Percentiles rank a stretch among this genome's conserved stretches.
Evolutionary conservation across 2,888 invertebrate genomes (phyloP).

Genomic region (Dyspetes luteomarginatus): DNA sequence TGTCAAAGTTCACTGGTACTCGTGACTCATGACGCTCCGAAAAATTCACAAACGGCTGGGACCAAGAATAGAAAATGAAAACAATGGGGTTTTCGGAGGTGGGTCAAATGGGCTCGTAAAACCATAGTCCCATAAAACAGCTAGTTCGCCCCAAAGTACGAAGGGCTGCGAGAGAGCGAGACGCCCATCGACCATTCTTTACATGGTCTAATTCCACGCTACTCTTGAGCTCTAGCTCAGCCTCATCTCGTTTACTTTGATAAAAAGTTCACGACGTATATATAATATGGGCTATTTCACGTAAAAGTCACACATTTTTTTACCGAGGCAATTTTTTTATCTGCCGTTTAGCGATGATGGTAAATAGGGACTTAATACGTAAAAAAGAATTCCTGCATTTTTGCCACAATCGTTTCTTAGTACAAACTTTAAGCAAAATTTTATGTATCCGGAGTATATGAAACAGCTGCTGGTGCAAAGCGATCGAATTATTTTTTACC

Average conservation of each 20-base stretch:
- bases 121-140: slow-evolving; percentile 80
- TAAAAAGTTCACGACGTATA: slow-evolving; percentile 12
- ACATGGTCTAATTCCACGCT: slow-evolving; percentile 76
- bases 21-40: slow-evolving; percentile 4
- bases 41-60: slow-evolving; percentile 17
- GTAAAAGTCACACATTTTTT: slow-evolving; percentile 1
- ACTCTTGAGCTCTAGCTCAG: slow-evolving; percentile 24
- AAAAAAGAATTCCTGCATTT: not conserved
- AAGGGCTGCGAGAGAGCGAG: slow-evolving; percentile 72
- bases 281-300: slow-evolving; percentile 5
- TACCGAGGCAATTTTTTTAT: not conserved
- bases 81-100: slow-evolving; percentile 35
- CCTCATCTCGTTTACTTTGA: slow-evolving; percentile 48
- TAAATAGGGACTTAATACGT: not conserved
- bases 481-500: too few relatives aligned
- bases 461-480: too few relatives aligned
- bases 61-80: not conserved
- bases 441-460: not conserved
- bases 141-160: slow-evolving; percentile 72
- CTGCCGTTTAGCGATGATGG: too few relatives aligned
- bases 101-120: slow-evolving; percentile 79
- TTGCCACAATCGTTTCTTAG: not conserved
- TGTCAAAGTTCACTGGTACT: slow-evolving; percentile 32
- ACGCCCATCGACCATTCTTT: slow-evolving; percentile 79
- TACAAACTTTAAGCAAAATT: not conserved